Base-by-base conservation (phyloP, 1,140 invertebrate genomes). In the Kradibia gibbosae region DNA sequence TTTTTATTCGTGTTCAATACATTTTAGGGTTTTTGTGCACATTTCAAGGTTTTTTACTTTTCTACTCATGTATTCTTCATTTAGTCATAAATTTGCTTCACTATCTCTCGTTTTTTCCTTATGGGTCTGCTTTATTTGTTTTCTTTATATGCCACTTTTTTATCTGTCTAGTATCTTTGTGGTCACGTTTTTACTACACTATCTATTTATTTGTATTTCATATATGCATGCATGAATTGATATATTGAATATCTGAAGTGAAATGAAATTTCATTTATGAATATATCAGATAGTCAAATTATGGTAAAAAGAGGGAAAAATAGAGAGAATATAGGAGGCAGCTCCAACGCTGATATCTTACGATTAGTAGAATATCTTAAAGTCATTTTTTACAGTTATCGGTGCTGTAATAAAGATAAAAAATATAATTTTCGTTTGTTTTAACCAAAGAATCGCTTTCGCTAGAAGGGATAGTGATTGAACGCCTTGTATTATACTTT, bases 391-490 rank as follows among this genome's bases (percentile, higher is more conserved):
- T n/a, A n/a, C n/a, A n/a, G n/a, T n/a, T n/a, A n/a, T n/a, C n/a
- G n/a, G n/a, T n/a, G n/a, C n/a, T n/a, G n/a, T n/a, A n/a, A 34
- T 36, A 53, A 31, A n/a, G 15, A 55, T 15, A 22, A 36, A 71
- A 45, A 7, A 5, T 77, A 48, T 28, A n/a, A 70, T 70, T 70
- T 78, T 55, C n/a, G 45, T 53, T n/a, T 25, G 62, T 70, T 78
- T 78, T 78, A 34, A 20, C 11, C 22, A 4, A 25, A 8, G 11
- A 28, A 45, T 1, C 34, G 10, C 34, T 53, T 45, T 13, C 5
- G 28, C 28, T 28, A 50, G 60, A 65, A 67, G 25, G 25, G 75
- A 77, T 67, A 42, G 25, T 77, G 75, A 77, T 78, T 78, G 45
- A 45, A 22, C 17, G 7, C 13, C 22, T 60, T 34, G 11, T 34